Conservation (phyloP, 2,797 vertebrate genomes). For the Acrossocheilus wenchowensis region DNA sequence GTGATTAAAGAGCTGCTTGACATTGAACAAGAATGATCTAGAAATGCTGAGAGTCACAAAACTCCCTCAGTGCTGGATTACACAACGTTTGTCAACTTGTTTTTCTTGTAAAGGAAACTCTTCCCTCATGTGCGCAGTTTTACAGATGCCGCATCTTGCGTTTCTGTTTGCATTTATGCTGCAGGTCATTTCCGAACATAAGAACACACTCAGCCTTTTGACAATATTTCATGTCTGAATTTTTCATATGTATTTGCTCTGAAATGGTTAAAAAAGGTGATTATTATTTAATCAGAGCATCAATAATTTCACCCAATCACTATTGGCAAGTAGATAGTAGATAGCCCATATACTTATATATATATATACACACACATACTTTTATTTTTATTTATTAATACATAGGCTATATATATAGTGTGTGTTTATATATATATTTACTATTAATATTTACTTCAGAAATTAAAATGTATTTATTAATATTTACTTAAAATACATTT, state of each 20-base stretch:
- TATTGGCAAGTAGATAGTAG: no score
- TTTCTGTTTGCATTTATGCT: background rate
- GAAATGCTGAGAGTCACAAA: background rate
- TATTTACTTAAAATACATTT: no score
- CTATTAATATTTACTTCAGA: no score
- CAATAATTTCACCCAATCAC: no score
- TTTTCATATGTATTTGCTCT: background rate
- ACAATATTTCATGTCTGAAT: background rate
- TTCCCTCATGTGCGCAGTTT: background rate
- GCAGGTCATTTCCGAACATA: background rate
- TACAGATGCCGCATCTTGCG: background rate
- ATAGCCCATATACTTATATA: no score
- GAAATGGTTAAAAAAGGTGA: background rate
- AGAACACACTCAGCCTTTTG: no score
- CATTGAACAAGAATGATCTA: background rate
- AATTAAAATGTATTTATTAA: no score
- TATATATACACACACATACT: no score
- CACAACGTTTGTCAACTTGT: background rate
- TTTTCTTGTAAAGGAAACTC: background rate
- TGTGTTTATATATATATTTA: no score
- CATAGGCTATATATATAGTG: no score
- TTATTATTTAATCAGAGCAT: no score
- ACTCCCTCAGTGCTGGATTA: background rate
- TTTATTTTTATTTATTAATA: no score
- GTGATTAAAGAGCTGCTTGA: slow-evolving; percentile 34